Evolutionary conservation across 2,797 vertebrate species (phyloP).

Genomic region (Megaceryle alcyon): DNA sequence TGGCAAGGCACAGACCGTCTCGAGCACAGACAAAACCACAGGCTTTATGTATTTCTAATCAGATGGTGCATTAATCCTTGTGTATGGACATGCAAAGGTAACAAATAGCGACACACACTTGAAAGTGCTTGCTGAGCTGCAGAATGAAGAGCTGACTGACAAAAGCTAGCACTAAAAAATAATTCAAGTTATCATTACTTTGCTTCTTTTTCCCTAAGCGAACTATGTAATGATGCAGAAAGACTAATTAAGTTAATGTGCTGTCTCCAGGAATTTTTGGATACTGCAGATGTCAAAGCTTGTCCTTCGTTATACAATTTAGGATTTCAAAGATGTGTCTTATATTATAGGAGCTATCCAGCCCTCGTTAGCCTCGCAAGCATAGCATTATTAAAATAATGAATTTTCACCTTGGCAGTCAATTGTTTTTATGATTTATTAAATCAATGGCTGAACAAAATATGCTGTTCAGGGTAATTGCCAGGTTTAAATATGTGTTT

Average conservation of each 20-base stretch:
- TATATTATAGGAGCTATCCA: neutral
- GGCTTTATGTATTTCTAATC: neutral
- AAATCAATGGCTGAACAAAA: neutral
- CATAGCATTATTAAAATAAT: neutral
- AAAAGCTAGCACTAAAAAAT: neutral
- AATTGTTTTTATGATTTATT: neutral
- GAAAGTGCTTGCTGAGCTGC: neutral
- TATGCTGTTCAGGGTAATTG: neutral
- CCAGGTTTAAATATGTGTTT: neutral
- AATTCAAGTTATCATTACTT: neutral
- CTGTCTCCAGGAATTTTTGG: neutral
- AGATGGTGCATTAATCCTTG: neutral
- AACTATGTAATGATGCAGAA: neutral
- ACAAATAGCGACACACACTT: neutral
- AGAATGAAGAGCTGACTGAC: neutral
- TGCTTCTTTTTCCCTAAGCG: neutral
- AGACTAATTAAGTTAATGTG: neutral
- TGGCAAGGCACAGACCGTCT: neutral
- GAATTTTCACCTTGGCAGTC: neutral
- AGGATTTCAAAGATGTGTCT: neutral
- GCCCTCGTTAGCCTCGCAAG: neutral
- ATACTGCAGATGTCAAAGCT: neutral
- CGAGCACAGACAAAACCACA: fast-evolving
- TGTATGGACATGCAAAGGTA: neutral
- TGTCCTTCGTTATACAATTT: neutral